These are phyloP conservation scores for Chiloscyllium plagiosum DNA, from an alignment of 2,113 vertebrate species.

Conservation along the genomic window DNA sequence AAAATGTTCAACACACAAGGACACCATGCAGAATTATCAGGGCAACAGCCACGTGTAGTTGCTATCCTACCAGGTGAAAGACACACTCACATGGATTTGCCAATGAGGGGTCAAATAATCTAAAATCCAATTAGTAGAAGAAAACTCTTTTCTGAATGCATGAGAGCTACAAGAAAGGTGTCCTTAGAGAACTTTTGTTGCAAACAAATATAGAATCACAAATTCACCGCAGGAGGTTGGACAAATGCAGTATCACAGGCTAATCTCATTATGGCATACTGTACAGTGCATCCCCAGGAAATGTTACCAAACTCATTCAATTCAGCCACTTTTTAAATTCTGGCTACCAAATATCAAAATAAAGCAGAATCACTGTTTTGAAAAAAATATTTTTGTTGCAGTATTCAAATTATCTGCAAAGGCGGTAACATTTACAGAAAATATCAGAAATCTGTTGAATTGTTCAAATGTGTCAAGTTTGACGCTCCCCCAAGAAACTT, in stretches of 20 bases:
- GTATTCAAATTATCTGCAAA: neutral
- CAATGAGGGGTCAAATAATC: neutral
- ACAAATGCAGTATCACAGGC: neutral
- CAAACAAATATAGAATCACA: neutral
- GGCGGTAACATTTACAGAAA: neutral
- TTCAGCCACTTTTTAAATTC: neutral
- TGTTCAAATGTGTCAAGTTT: neutral
- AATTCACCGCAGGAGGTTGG: neutral
- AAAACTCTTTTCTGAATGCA: neutral
- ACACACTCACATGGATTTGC: neutral
- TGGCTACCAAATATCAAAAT: no score
- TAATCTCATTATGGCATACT: no score
- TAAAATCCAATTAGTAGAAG: neutral
- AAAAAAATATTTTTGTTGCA: neutral
- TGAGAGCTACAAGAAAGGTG: neutral
- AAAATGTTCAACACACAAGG: neutral
- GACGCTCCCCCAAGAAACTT: neutral
- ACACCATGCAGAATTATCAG: neutral
- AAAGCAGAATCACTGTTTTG: no score
- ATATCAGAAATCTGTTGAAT: neutral
- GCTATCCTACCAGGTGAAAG: neutral
- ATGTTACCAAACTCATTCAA: neutral
- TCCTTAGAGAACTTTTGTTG: neutral
- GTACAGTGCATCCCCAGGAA: neutral
- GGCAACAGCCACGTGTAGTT: neutral